Conservation (phyloP, 2,888 invertebrate species). For the Eupithecia exiguata region DNA sequence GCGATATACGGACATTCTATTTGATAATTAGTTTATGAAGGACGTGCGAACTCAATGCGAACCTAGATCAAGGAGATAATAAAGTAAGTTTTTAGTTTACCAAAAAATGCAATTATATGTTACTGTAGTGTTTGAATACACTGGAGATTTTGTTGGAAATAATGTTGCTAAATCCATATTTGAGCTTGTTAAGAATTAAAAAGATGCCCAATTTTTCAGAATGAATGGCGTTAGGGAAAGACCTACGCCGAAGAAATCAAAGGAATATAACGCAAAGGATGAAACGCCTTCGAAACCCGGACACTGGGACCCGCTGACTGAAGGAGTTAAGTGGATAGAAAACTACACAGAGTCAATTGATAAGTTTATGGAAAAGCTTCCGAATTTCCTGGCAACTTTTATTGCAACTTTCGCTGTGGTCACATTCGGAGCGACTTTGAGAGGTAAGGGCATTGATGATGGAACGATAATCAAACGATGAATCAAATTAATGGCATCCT, state of each 20-base stretch:
- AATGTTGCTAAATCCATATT: background rate
- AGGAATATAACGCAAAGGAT: background rate
- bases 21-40: slow-evolving; percentile 53
- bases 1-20: slow-evolving; percentile 51
- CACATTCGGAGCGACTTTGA: slow-evolving; percentile 84
- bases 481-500: background rate
- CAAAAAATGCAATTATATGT: background rate
- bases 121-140: background rate
- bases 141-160: background rate
- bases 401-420: slow-evolving; percentile 85
- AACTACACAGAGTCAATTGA: slow-evolving; percentile 81
- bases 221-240: slow-evolving; percentile 52
- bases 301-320: slow-evolving; percentile 81
- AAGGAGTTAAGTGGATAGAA: slow-evolving; percentile 85
- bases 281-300: slow-evolving; percentile 46
- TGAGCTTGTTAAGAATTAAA: background rate
- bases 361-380: slow-evolving; percentile 82
- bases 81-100: background rate
- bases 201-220: slow-evolving; percentile 32
- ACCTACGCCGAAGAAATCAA: slow-evolving; percentile 18
- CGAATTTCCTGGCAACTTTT: slow-evolving; percentile 79
- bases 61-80: background rate
- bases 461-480: background rate
- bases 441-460: slow-evolving; percentile 72
- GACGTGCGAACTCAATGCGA: slow-evolving; percentile 51